Conservation (phyloP, 2,113 vertebrate genomes). For the Pholis gunnellus region DNA sequence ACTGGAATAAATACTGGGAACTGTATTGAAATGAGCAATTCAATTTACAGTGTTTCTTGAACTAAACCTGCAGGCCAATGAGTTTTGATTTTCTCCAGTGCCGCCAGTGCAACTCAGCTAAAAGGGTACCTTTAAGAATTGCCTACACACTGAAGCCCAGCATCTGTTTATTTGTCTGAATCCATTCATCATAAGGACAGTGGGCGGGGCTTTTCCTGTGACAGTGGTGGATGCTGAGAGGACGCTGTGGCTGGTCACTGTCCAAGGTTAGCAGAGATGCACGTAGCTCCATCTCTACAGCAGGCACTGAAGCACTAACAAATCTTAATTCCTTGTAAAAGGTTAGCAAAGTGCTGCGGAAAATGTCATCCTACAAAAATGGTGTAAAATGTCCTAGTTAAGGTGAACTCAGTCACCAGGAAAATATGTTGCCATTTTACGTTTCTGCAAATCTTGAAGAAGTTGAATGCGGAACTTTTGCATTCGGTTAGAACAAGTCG, state of each 20-base stretch:
- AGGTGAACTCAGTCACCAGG: neutral
- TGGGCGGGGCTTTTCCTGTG: neutral
- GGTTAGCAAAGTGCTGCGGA: neutral
- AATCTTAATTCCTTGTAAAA: neutral
- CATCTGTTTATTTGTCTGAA: neutral
- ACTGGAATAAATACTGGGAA: conserved; percentile 63
- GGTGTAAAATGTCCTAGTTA: neutral
- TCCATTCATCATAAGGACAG: neutral
- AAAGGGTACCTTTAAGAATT: neutral
- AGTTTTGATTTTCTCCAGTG: neutral
- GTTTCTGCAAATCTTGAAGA: too few species aligned
- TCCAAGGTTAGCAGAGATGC: neutral
- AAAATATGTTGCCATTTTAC: too few species aligned
- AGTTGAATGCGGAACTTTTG: too few species aligned
- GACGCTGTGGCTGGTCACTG: neutral
- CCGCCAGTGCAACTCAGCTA: neutral
- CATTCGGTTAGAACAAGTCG: too few species aligned
- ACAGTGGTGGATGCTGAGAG: neutral
- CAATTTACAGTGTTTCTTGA: conserved; percentile 9
- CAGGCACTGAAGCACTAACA: neutral
- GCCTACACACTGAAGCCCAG: neutral
- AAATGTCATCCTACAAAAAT: neutral
- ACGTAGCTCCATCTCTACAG: neutral
- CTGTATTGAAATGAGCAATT: conserved; percentile 49
- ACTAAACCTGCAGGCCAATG: neutral